Percentiles rank a stretch among this genome's conserved stretches.
Evolutionary conservation across 2,888 invertebrate genomes (phyloP).

Genomic region (Caradrina clavipalpis): DNA sequence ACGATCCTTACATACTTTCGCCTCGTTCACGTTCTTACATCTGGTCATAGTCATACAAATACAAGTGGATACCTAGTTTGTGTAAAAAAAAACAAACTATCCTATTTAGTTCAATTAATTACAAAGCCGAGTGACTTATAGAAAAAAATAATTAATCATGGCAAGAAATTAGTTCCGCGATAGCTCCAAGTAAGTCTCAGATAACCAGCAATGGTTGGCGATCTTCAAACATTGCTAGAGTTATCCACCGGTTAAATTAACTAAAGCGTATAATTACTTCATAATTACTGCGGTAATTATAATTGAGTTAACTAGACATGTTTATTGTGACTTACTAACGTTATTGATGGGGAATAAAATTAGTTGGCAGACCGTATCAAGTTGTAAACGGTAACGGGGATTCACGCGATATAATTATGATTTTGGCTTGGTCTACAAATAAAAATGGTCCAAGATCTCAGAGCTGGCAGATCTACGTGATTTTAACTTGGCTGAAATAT

Average conservation of each 20-base stretch:
- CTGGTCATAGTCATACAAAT: no score
- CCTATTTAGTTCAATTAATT: neutral
- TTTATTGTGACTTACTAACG: conserved; percentile 49
- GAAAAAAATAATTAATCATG: conserved; percentile 17
- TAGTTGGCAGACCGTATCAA: conserved; percentile 51
- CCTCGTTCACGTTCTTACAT: no score
- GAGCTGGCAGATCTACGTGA: no score
- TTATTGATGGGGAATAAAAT: conserved; percentile 55
- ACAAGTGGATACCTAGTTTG: neutral
- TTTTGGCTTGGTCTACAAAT: conserved; percentile 12
- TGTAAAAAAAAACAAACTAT: neutral
- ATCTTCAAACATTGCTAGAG: conserved; percentile 33
- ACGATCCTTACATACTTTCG: no score
- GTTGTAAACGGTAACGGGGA: conserved; percentile 46
- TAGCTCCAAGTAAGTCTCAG: conserved; percentile 9
- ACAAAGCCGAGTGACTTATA: neutral
- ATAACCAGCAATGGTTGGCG: conserved; percentile 7
- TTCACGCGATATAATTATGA: conserved; percentile 27
- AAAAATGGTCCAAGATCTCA: no score
- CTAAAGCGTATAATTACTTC: conserved; percentile 50
- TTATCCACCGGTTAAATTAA: conserved; percentile 21
- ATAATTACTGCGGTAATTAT: conserved; percentile 44
- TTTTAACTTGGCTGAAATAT: no score
- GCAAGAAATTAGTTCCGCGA: conserved; percentile 31
- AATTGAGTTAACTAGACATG: conserved; percentile 55